phyloP scores from a whole-genome alignment of 2,888 invertebrate genomes.

The Lepidonotus clava region DNA sequence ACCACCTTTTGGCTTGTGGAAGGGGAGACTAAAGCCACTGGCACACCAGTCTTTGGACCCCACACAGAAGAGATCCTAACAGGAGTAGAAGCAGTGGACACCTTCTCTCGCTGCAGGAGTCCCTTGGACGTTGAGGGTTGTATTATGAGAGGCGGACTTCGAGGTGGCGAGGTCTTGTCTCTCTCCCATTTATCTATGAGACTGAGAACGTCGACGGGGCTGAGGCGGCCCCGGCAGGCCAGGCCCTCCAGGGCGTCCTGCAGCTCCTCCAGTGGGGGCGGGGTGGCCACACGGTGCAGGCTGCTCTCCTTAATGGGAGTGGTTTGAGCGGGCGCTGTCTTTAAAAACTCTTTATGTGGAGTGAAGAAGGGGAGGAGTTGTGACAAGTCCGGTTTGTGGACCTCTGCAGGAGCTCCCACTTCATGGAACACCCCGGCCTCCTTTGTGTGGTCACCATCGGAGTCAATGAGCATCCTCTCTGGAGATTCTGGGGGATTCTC shows the following conservation, averaged over 20 bases:
- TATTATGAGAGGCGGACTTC: not conserved
- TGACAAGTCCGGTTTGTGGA: not conserved
- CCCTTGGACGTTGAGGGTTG: slow-evolving; percentile 33
- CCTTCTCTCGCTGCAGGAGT: slow-evolving; percentile 29
- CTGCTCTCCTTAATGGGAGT: no score
- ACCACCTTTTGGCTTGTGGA: no score
- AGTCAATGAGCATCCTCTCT: not conserved
- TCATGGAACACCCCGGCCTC: no score
- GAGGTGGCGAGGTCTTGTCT: slow-evolving; percentile 62
- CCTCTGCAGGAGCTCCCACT: no score
- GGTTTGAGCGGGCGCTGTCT: no score
- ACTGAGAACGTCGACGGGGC: slow-evolving; percentile 66
- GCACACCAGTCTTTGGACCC: no score
- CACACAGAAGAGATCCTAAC: not conserved
- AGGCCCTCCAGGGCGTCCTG: slow-evolving; percentile 62
- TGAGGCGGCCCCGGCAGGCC: slow-evolving; percentile 55
- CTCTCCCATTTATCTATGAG: slow-evolving; percentile 70
- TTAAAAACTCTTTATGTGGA: slow-evolving; percentile 12
- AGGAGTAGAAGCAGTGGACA: not conserved
- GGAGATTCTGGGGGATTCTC: no score
- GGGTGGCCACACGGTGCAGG: slow-evolving; percentile 61
- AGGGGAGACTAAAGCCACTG: no score
- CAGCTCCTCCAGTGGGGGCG: slow-evolving; percentile 67
- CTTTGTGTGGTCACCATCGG: not conserved
- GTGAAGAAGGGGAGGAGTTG: not conserved